Percentiles rank a stretch among this genome's conserved stretches.
These are phyloP conservation scores for Drosophila punjabiensis DNA, from an alignment of 1,140 invertebrate genomes.

Conservation along the genomic window DNA sequence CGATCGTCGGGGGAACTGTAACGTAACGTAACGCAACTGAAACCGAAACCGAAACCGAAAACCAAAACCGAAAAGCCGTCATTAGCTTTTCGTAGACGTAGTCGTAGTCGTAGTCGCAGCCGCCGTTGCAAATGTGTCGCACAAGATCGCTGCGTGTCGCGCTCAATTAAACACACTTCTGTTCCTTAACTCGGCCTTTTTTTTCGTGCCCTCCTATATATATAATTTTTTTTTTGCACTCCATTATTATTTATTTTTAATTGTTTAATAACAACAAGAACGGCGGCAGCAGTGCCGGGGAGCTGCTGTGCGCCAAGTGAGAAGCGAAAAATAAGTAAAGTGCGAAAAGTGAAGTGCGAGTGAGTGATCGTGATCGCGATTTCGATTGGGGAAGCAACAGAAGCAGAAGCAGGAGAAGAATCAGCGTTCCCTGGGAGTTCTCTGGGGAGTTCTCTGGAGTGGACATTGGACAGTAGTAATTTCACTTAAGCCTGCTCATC, in stretches of 20 bases:
- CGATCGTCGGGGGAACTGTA: constrained; percentile 8
- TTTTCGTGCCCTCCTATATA: constrained; percentile 17
- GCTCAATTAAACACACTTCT: constrained; percentile 60
- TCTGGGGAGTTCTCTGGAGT: constrained; percentile 9
- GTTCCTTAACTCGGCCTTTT: constrained; percentile 4
- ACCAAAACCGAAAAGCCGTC: constrained; percentile 26
- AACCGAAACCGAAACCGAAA: constrained; percentile 21
- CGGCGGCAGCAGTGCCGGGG: background rate
- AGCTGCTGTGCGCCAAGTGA: background rate
- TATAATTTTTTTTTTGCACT: constrained; percentile 22
- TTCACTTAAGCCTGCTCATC: constrained; percentile 11
- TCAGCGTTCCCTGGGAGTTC: background rate
- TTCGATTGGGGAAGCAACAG: constrained; percentile 44
- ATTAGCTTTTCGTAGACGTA: constrained; percentile 17
- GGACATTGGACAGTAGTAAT: constrained; percentile 31
- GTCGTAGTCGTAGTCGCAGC: constrained; percentile 15
- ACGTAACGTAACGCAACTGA: constrained; percentile 11
- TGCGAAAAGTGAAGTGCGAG: constrained; percentile 62
- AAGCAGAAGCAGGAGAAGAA: background rate
- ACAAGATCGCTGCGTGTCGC: constrained; percentile 49
- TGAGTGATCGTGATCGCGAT: constrained; percentile 46
- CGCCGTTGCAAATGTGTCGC: constrained; percentile 36
- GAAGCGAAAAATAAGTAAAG: constrained; percentile 38
- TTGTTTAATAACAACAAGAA: constrained; percentile 55
- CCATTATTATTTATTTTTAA: constrained; percentile 63